Evolutionary conservation across 2,888 invertebrate genomes (phyloP).

Genomic region (Hydrotaea diabolus): DNA sequence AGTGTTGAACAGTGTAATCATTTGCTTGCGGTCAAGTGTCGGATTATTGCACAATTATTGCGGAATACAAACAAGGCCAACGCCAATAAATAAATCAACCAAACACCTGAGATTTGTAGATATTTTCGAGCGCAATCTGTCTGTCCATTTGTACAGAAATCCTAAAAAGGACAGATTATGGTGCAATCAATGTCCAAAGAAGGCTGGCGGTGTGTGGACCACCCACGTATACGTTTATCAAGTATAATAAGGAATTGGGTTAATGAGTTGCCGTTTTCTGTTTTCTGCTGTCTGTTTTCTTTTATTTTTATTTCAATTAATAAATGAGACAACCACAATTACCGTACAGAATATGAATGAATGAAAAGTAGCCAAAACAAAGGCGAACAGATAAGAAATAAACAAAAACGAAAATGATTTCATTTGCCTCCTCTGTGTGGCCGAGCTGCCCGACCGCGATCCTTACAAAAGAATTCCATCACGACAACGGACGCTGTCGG

Average conservation of each 20-base stretch:
- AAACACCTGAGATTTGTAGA: too few relatives aligned
- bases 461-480: background rate
- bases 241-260: constrained; percentile 56
- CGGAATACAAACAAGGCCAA: too few relatives aligned
- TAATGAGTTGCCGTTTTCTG: constrained; percentile 61
- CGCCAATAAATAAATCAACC: too few relatives aligned
- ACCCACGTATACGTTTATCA: constrained; percentile 31
- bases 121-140: too few relatives aligned
- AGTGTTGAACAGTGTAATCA: too few relatives aligned
- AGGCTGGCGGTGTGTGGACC: background rate
- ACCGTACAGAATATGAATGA: constrained; percentile 37
- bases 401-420: background rate
- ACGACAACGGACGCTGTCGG: background rate
- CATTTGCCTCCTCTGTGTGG: constrained; percentile 9
- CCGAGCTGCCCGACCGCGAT: constrained; percentile 6
- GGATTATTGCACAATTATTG: too few relatives aligned
- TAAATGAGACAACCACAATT: constrained; percentile 23
- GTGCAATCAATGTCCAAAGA: too few relatives aligned
- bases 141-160: too few relatives aligned
- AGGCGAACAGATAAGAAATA: constrained; percentile 25
- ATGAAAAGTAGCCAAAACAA: background rate
- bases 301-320: constrained; percentile 10
- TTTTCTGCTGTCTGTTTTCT: too few relatives aligned
- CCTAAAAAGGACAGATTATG: too few relatives aligned
- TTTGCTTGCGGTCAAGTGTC: too few relatives aligned